Evolutionary conservation across 1,140 invertebrate species (phyloP), one percentile per base, ranked within the genome.

Genomic region (Drosophila lowei): DNA sequence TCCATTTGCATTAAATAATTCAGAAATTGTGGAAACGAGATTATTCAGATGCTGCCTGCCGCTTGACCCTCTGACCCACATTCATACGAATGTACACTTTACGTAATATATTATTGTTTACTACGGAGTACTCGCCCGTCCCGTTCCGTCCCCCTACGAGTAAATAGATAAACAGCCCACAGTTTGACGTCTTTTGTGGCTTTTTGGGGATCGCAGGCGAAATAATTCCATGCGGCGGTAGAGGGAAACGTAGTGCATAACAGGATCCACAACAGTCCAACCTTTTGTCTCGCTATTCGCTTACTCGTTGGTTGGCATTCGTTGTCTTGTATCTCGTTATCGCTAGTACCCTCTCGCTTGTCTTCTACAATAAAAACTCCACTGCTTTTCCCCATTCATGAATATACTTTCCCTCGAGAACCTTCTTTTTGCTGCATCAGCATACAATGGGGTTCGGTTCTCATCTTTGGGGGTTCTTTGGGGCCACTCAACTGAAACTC

Each of bases 401-500:
- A 38, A 38, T 38, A 38, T 38, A 38, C 34, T 38, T 46, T 58
- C 52, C 46, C 52, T 34, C 8, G 56, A 34, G 47, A 53, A 53
- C 41, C 57, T 53, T 28, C 57, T 59, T 38, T 15, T 7, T 30
- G 62, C 15, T n/a, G 42, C 21, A 18, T 48, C 16, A 38, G 23
- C 30, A 64, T 34, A 48, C 30, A 55, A 66, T n/a, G 65, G 43
- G 34, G 34, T 13, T 38, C 11, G 3, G 34, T 38, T 13, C 34
- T 38, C 34, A 13, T 13, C 11, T 13, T 38, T 38, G 34, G 34
- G 34, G 11, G 62, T 56, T 68, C 64, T 48, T 38, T 67, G 38
- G 30, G 48, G 28, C 62, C 60, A 67, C 64, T 67, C 47, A 42
- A 55, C 43, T 54, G 62, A 23, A 41, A n/a, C 61, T 46, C 49